A percentile compares a stretch with the other conserved stretches of the same genome.
Conservation (phyloP, 2,797 vertebrate species). For the Gobionotothen gibberifrons region DNA sequence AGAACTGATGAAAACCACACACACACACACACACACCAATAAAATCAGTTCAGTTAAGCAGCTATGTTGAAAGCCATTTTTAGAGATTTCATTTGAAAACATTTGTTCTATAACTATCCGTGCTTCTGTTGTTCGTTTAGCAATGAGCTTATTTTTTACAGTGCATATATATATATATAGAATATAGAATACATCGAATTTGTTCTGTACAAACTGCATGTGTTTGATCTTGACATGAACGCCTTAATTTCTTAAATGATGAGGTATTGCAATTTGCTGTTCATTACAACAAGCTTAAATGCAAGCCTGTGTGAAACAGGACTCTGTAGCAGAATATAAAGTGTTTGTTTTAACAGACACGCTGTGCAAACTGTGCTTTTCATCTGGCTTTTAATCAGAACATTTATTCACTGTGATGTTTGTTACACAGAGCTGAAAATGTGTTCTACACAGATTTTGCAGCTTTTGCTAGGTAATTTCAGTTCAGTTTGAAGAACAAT, state of each 20-base stretch:
- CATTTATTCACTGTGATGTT: slow-evolving; percentile 59
- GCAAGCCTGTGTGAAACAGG: slow-evolving; percentile 45
- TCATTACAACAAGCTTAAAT: slow-evolving; percentile 13
- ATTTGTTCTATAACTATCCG: neutral
- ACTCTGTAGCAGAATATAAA: slow-evolving; percentile 44
- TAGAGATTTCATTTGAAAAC: neutral
- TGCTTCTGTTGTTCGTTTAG: neutral
- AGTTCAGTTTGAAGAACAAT: no score
- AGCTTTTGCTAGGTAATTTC: slow-evolving; percentile 39
- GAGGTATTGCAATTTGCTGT: neutral
- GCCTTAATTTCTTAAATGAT: neutral
- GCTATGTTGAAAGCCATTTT: no score
- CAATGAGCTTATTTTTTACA: neutral
- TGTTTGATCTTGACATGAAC: neutral
- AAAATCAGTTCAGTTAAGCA: no score
- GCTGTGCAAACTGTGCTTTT: slow-evolving; percentile 41
- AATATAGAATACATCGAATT: neutral
- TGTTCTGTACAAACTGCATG: neutral
- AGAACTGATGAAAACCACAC: slow-evolving; percentile 20
- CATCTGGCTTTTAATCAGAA: slow-evolving; percentile 69
- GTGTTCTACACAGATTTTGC: slow-evolving; percentile 28
- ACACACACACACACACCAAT: no score
- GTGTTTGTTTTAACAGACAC: slow-evolving; percentile 47
- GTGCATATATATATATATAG: neutral
- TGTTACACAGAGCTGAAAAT: slow-evolving; percentile 61